Conservation (phyloP, 2,797 vertebrate genomes). For the Australoheros facetus region DNA sequence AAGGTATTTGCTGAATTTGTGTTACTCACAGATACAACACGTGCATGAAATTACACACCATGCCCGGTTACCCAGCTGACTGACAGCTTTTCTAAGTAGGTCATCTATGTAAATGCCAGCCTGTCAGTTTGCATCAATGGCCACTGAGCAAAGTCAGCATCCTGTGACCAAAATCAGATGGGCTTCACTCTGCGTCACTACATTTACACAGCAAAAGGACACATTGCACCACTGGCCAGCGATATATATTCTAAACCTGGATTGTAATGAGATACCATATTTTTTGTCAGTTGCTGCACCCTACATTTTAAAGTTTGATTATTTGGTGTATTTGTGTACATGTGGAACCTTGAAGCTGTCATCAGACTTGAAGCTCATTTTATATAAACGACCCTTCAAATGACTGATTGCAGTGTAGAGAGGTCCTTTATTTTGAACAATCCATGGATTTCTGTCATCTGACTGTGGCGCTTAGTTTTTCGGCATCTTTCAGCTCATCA, state of each 20-base stretch:
- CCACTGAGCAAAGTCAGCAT: conserved; percentile 64
- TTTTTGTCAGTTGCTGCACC: background rate
- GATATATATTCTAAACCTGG: background rate
- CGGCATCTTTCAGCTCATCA: background rate
- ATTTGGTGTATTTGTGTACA: no score
- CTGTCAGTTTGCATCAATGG: conserved; percentile 75
- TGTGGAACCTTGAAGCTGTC: background rate
- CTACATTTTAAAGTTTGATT: background rate
- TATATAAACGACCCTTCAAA: background rate
- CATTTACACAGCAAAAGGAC: conserved; percentile 30
- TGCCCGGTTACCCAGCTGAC: conserved; percentile 60
- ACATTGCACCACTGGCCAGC: background rate
- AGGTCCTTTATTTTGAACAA: background rate
- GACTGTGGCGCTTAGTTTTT: background rate
- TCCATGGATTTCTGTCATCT: background rate
- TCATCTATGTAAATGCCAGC: conserved; percentile 79
- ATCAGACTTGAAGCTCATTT: background rate
- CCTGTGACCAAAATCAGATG: conserved; percentile 57
- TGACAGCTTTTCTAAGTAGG: conserved; percentile 75
- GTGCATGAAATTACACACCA: conserved; percentile 67
- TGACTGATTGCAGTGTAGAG: background rate
- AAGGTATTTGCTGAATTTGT: conserved; percentile 31
- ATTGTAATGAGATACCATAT: background rate
- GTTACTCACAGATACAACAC: conserved; percentile 45
- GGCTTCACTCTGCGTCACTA: conserved; percentile 13